Evolutionary conservation across 35 echinoderm and acorn worm genomes (phyloP), one percentile per base, ranked within the genome.

Genomic region (Chiridota heheva): DNA sequence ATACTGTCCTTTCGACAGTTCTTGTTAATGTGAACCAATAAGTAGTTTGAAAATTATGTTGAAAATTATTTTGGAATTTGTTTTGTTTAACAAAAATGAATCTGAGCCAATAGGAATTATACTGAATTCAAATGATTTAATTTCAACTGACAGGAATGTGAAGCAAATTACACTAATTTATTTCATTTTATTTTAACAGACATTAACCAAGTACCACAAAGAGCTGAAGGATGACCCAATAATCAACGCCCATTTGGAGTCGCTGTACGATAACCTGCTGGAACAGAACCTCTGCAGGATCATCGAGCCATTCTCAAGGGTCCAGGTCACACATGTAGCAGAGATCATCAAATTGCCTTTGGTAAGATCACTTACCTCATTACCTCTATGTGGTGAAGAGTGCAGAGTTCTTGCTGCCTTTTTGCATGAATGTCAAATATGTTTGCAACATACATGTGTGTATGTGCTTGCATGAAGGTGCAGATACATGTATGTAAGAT

Each of bases 251-350:
- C 89, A 98, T 70, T 60, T 98, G 22, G 95, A 91, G 16, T 92
- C 95, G 0, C 73, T 91, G 13, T 98, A 98, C 53, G 95, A 98
- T 29, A 98, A 98, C 46, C 78, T 97, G 16, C 55, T 98, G 69
- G 95, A 98, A 64, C 95, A 91, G 81, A 98, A 98, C 64, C 95
- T 98, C 26, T 91, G 89, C 45, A 48, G 89, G 5, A 98, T 98
- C 69, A 98, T 98, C 38, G 95, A 98, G 59, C 95, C 95, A 7
- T 98, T 98, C 95, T 98, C 95, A 26, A 88, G 95, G 75, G 95
- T 98, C 28, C 95, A 98, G 80, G 95, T 98, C 5, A 73, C 75
- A 6, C 95, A 98, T 61, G 75, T 98, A 40, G 89, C 89, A 44
- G 69, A 77, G 77, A 98, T 98, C 74, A 98, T 98, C 65, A 98